A percentile compares a stretch with the other conserved stretches of the same genome.
Evolutionary conservation across 2,888 invertebrate genomes (phyloP).

Genomic region (Pyralis farinalis): DNA sequence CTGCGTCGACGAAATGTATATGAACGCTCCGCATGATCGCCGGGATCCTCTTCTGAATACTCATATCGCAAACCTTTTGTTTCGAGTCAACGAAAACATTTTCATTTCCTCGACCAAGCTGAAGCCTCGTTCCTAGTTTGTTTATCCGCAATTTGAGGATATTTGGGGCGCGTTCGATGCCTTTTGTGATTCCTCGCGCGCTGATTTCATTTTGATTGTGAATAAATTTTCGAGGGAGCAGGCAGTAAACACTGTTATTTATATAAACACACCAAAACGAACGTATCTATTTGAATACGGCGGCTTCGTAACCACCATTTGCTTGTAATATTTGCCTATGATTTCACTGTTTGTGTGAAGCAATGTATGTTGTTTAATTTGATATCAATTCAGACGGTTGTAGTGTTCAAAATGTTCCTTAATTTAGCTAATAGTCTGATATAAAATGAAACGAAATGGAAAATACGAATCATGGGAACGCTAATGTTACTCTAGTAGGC

Average conservation of each 20-base stretch:
- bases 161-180: slow-evolving; percentile 34
- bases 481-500: too few relatives aligned
- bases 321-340: slow-evolving; percentile 9
- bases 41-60: slow-evolving; percentile 38
- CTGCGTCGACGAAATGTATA: slow-evolving; percentile 38
- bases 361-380: background rate
- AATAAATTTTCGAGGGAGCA: slow-evolving; percentile 37
- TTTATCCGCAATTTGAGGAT: slow-evolving; percentile 50
- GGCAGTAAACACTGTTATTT: slow-evolving; percentile 30
- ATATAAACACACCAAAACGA: slow-evolving; percentile 27
- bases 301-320: slow-evolving; percentile 9
- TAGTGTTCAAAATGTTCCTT: background rate
- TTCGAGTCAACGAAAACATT: slow-evolving; percentile 47
- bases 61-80: slow-evolving; percentile 49
- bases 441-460: too few relatives aligned
- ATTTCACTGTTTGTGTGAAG: slow-evolving; percentile 3
- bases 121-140: slow-evolving; percentile 37
- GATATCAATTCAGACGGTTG: background rate
- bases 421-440: too few relatives aligned
- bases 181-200: slow-evolving; percentile 36
- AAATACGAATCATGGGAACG: too few relatives aligned
- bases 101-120: slow-evolving; percentile 45
- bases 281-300: slow-evolving; percentile 17
- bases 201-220: slow-evolving; percentile 47
- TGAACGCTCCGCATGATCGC: slow-evolving; percentile 50